Base-by-base conservation (phyloP, 2,888 invertebrate genomes). In the Pteria penguin region DNA sequence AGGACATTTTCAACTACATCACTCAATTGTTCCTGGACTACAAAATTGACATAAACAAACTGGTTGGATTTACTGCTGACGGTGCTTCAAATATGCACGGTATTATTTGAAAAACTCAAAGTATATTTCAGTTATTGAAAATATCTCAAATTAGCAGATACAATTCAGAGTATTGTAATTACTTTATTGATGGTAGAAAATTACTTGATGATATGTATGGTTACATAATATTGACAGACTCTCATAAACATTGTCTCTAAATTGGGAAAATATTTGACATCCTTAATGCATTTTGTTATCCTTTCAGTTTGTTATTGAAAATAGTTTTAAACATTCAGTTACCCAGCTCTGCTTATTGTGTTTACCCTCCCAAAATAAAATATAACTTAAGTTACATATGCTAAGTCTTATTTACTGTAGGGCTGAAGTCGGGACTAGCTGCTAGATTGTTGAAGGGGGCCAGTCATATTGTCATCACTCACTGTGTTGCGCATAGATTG, bases 401-500 rank as follows among this genome's bases (percentile, higher is more conserved):
- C n/a, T n/a, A n/a, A n/a, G n/a, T n/a, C n/a, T n/a, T n/a, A 36
- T 11, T 36, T 11, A 11, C 45, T 36, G 45, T 26, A 72, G 75
- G 78, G 14, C 14, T 31, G 18, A 75, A 68, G 31, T 68, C 68
- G 36, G 78, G 78, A 18, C 33, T 75, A 32, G 72, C 75, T 26
- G 66, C 78, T 26, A 36, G 45, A 11, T 60, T 75, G 2, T 62
- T 78, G 33, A 72, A 61, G 33, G 32, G 62, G 14, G 26, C 29
- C 18, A 58, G 66, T n/a, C 75, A 75, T 26, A 36, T 75, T 5
- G 58, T 72, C 8, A 36, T 32, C 1, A 54, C 60, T 4, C 75
- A 75, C 29, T 75, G 72, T 36, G 31, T 75, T 27, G 75, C 72
- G 22, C 78, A 78, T 58, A 27, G 72, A 2, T 65, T 78, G 2